phyloP scores from a whole-genome alignment of 2,888 invertebrate species.

The Megalurothrips usitatus region DNA sequence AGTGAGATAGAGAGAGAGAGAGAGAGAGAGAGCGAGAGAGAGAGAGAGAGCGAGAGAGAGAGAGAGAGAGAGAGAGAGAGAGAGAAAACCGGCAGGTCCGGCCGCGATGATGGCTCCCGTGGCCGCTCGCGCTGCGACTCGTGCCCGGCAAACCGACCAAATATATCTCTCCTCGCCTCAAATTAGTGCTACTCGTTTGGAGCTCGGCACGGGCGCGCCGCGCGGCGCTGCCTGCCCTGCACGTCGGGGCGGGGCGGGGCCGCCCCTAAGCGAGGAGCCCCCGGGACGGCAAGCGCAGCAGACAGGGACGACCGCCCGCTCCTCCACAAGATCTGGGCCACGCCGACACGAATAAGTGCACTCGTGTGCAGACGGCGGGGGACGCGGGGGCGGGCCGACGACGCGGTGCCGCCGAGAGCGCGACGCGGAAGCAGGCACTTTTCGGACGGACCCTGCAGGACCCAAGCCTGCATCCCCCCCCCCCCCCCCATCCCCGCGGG shows the following conservation, averaged over 20 bases:
- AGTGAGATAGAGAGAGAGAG: too few species aligned
- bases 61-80: conserved; percentile 18
- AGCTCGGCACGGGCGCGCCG: not conserved
- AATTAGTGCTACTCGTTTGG: conserved; percentile 1
- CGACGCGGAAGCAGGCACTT: too few species aligned
- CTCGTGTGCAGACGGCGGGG: too few species aligned
- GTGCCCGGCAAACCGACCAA: not conserved
- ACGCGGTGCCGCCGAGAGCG: too few species aligned
- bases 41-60: conserved; percentile 13
- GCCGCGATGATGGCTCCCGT: not conserved
- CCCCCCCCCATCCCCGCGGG: not conserved
- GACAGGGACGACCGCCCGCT: too few species aligned
- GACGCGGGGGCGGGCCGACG: too few species aligned
- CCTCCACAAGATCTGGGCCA: too few species aligned
- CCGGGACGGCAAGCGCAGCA: too few species aligned
- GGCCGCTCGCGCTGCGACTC: not conserved
- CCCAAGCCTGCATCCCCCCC: not conserved
- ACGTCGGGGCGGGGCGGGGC: not conserved
- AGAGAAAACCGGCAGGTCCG: not conserved
- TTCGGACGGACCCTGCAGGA: not conserved
- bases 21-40: not conserved
- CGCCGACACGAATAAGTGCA: too few species aligned
- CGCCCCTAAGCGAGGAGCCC: too few species aligned
- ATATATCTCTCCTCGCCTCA: not conserved
- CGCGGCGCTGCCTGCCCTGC: not conserved